Percentiles rank a stretch among this genome's conserved stretches.
Evolutionary conservation across 1,140 invertebrate genomes (phyloP).

Genomic region (Drosophila funebris): DNA sequence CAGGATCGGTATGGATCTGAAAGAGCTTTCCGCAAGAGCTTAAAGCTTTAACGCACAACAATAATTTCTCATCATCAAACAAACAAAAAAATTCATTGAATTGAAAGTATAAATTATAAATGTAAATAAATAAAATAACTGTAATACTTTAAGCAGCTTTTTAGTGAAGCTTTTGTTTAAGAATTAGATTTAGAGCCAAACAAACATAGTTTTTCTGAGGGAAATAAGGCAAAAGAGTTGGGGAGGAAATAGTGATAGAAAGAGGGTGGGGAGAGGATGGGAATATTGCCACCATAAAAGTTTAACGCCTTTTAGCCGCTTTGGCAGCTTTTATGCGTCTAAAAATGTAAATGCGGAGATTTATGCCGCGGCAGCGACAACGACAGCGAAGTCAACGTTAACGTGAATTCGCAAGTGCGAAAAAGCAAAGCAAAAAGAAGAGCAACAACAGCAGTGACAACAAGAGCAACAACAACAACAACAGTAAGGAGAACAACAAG

Average conservation of each 20-base stretch:
- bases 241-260: too few relatives aligned
- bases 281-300: slow-evolving; percentile 1
- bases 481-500: slow-evolving; percentile 8
- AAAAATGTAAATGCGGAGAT: slow-evolving; percentile 72
- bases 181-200: too few relatives aligned
- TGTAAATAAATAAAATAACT: too few relatives aligned
- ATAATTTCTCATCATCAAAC: too few relatives aligned
- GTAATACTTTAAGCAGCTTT: background rate
- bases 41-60: too few relatives aligned
- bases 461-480: slow-evolving; percentile 5
- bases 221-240: background rate
- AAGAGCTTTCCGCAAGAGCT: too few relatives aligned
- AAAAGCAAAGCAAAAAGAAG: slow-evolving; percentile 54
- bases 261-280: background rate
- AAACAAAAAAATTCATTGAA: too few relatives aligned
- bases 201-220: too few relatives aligned
- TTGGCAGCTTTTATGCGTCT: slow-evolving; percentile 74
- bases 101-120: background rate
- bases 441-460: slow-evolving; percentile 4
- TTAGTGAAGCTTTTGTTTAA: background rate
- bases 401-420: slow-evolving; percentile 62
- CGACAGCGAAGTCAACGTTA: slow-evolving; percentile 16
- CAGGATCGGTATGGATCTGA: too few relatives aligned
- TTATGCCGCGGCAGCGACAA: slow-evolving; percentile 37
- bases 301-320: slow-evolving; percentile 70